These are phyloP conservation scores for Coleophora deauratella DNA, from an alignment of 2,888 invertebrate genomes.

Conservation along the genomic window DNA sequence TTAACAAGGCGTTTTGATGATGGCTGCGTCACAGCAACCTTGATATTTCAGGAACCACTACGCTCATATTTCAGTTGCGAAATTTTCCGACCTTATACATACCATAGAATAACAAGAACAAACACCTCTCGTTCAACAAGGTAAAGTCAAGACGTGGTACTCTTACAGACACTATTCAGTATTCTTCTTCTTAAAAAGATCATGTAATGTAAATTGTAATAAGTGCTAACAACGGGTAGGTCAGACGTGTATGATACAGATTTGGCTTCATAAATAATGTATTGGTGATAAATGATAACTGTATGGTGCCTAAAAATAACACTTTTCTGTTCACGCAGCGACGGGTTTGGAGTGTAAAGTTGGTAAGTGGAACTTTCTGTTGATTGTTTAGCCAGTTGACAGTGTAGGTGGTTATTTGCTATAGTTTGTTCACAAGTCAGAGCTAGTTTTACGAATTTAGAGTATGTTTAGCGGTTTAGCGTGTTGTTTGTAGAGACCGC, in stretches of 20 bases:
- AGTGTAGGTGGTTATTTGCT: slow-evolving; percentile 33
- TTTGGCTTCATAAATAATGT: slow-evolving; percentile 16
- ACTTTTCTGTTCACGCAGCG: slow-evolving; percentile 21
- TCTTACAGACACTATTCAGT: too few species aligned
- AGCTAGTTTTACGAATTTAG: too few species aligned
- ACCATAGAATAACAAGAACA: too few species aligned
- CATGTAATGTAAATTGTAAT: too few species aligned
- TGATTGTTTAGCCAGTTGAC: slow-evolving; percentile 33
- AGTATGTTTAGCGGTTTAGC: too few species aligned
- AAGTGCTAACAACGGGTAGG: slow-evolving; percentile 11
- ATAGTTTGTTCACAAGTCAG: slow-evolving; percentile 31
- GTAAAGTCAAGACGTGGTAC: too few species aligned
- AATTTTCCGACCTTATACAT: too few species aligned
- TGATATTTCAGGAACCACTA: slow-evolving; percentile 15
- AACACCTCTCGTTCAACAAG: too few species aligned
- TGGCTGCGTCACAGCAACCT: slow-evolving; percentile 12
- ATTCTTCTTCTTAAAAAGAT: too few species aligned
- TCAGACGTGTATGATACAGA: slow-evolving; percentile 21
- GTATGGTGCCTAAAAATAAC: slow-evolving; percentile 23
- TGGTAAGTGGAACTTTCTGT: slow-evolving; percentile 30
- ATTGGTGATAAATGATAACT: slow-evolving; percentile 10
- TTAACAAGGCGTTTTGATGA: slow-evolving; percentile 11
- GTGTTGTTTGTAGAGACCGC: too few species aligned
- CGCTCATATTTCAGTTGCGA: too few species aligned
- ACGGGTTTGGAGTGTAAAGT: slow-evolving; percentile 32